Evolutionary conservation across 64 coral and sea anemone species (phyloP).

Genomic region (Montipora efflorescens): DNA sequence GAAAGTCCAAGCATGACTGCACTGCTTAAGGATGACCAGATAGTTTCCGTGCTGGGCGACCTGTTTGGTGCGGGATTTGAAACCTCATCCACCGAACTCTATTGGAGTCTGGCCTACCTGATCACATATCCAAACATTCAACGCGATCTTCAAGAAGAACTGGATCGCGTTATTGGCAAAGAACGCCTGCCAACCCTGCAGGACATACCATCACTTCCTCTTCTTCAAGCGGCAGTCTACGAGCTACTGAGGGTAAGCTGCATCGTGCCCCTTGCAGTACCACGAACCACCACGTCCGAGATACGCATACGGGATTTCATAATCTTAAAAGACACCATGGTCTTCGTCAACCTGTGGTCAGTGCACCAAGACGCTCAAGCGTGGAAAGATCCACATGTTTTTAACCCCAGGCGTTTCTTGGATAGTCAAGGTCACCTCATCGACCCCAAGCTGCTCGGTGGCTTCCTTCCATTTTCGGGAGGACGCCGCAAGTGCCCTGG

Average conservation of each 20-base stretch:
- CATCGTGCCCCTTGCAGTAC: conserved; percentile 49
- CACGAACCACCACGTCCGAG: conserved; percentile 66
- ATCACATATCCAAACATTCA: conserved; percentile 75
- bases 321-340: too few relatives aligned
- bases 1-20: not conserved
- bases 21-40: not conserved
- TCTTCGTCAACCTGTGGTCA: too few relatives aligned
- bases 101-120: conserved; percentile 72
- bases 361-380: too few relatives aligned
- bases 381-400: too few relatives aligned
- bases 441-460: too few relatives aligned
- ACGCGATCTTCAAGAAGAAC: conserved; percentile 54
- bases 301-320: not conserved
- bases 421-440: too few relatives aligned
- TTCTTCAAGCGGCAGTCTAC: conserved; percentile 69
- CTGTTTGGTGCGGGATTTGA: not conserved
- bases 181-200: conserved; percentile 34
- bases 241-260: conserved; percentile 68
- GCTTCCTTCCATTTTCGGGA: too few relatives aligned
- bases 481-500: too few relatives aligned
- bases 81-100: conserved; percentile 58
- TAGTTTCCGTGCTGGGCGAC: not conserved
- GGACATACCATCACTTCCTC: conserved; percentile 69
- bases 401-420: too few relatives aligned
- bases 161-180: conserved; percentile 65